Percentiles rank a stretch among this genome's conserved stretches.
phyloP scores from a whole-genome alignment of 2,113 vertebrate genomes.

The Neogobius melanostomus region DNA sequence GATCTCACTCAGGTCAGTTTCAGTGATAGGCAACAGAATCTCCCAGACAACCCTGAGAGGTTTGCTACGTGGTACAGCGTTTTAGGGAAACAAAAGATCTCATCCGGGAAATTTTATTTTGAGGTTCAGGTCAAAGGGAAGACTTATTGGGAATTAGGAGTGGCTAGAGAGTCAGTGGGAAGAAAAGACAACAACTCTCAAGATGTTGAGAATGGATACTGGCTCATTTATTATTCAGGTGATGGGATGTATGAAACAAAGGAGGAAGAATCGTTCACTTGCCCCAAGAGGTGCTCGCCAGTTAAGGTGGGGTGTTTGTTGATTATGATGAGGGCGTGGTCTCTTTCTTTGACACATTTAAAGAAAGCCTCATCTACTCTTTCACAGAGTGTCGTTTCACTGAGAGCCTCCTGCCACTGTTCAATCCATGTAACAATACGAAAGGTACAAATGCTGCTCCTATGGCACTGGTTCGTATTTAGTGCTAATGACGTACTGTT shows the following conservation, averaged over 20 bases:
- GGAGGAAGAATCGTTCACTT: not conserved
- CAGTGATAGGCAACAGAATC: not conserved
- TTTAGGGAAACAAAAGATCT: constrained; percentile 3
- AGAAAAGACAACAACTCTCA: not conserved
- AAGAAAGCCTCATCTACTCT: not conserved
- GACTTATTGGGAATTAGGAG: not conserved
- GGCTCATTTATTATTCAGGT: not conserved
- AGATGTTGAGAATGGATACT: not conserved
- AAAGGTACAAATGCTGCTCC: not conserved
- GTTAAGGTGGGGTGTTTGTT: constrained; percentile 1
- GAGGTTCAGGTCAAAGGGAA: constrained; percentile 3
- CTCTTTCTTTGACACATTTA: not conserved
- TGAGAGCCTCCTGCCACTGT: not conserved
- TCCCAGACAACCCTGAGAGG: constrained; percentile 1
- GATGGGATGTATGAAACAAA: not conserved
- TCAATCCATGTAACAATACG: not conserved
- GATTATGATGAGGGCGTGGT: not conserved
- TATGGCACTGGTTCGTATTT: not conserved
- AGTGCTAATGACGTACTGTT: not conserved
- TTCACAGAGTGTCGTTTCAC: constrained; percentile 1
- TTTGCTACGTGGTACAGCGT: not conserved
- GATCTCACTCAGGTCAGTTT: not conserved
- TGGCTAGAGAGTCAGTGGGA: constrained; percentile 1
- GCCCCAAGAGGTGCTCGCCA: not conserved
- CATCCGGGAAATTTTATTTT: not conserved